Conservation (phyloP, 2,888 invertebrate genomes). For the Melolontha melolontha region DNA sequence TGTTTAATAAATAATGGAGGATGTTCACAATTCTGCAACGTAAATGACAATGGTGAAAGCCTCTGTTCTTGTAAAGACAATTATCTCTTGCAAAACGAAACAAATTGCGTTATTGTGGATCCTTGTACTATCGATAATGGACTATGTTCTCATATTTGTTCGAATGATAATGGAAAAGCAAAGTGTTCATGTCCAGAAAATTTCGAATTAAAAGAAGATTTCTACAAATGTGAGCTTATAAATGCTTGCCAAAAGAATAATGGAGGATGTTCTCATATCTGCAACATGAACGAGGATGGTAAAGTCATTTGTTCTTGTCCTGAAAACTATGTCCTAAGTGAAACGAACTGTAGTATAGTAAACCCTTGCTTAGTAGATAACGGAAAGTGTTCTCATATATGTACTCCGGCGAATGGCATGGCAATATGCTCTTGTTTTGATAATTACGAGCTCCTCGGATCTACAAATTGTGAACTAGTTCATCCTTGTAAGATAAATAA, state of each 20-base stretch:
- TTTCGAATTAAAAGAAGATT: slow-evolving; percentile 62
- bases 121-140: slow-evolving; percentile 64
- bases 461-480: slow-evolving; percentile 60
- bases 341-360: slow-evolving; percentile 64
- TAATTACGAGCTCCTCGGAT: slow-evolving; percentile 64
- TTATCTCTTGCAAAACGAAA: slow-evolving; percentile 62
- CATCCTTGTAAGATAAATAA: slow-evolving; percentile 61
- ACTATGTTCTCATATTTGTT: slow-evolving; percentile 69
- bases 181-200: slow-evolving; percentile 62
- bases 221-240: slow-evolving; percentile 49
- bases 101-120: slow-evolving; percentile 58
- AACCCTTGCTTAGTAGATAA: slow-evolving; percentile 72
- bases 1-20: slow-evolving; percentile 71
- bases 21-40: slow-evolving; percentile 72
- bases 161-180: slow-evolving; percentile 60
- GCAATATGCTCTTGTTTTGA: slow-evolving; percentile 68
- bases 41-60: slow-evolving; percentile 58
- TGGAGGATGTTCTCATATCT: slow-evolving; percentile 60
- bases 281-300: slow-evolving; percentile 53
- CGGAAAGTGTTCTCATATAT: slow-evolving; percentile 75
- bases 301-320: slow-evolving; percentile 65
- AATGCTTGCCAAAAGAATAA: slow-evolving; percentile 62
- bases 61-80: slow-evolving; percentile 70
- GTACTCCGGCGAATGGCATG: slow-evolving; percentile 59
- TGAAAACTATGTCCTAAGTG: slow-evolving; percentile 62